Conservation (phyloP, 2,113 vertebrate species). For the Otolemur garnettii region DNA sequence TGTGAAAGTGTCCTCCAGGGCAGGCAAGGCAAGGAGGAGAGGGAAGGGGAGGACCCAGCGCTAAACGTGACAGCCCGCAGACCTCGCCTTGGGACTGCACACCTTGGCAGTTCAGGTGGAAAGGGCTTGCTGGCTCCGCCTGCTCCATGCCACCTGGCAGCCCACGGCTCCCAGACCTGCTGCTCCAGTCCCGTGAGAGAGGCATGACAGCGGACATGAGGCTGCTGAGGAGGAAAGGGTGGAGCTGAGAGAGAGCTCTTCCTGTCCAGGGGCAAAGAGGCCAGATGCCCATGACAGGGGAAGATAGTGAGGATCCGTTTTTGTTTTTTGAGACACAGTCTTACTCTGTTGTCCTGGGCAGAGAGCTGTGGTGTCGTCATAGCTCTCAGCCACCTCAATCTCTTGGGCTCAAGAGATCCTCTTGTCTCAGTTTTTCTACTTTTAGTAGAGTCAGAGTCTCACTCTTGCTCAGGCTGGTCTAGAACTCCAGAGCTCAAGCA, state of each 20-base stretch:
- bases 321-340: no score
- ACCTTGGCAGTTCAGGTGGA: background rate
- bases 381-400: no score
- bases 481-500: no score
- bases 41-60: conserved; percentile 10
- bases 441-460: no score
- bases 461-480: no score
- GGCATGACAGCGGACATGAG: fast-evolving
- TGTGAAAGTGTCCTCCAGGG: conserved; percentile 59
- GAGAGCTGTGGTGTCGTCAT: no score
- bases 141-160: background rate
- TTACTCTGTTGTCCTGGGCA: no score
- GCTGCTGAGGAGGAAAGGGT: background rate
- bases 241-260: background rate
- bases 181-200: fast-evolving
- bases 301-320: no score
- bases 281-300: fast-evolving
- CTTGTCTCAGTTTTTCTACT: no score
- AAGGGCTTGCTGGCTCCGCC: background rate
- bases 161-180: background rate
- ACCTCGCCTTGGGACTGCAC: background rate
- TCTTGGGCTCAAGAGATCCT: no score
- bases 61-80: conserved; percentile 14
- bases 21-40: conserved; percentile 39
- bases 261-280: background rate